Conservation (phyloP, 1,140 invertebrate species). For the Sweltsa coloradensis region DNA sequence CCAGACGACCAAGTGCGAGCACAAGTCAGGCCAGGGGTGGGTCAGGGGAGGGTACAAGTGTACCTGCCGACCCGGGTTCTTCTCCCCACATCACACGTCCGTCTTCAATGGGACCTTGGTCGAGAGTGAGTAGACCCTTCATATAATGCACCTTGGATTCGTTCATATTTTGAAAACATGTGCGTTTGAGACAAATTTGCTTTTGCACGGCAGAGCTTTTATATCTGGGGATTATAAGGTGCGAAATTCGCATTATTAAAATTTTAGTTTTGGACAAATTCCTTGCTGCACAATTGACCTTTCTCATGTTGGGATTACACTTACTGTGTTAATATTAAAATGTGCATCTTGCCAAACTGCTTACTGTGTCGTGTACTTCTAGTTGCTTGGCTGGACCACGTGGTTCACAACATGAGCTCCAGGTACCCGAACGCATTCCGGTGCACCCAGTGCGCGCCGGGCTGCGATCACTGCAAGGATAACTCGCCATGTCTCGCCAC, state of each 20-base stretch:
- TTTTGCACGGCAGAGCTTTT: no score
- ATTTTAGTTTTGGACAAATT: no score
- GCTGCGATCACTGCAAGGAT: conserved; percentile 61
- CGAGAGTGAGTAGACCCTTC: conserved; percentile 51
- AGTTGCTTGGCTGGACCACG: conserved; percentile 50
- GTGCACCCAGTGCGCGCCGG: conserved; percentile 60
- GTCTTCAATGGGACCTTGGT: conserved; percentile 70
- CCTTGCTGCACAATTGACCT: no score
- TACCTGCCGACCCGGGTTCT: conserved; percentile 59
- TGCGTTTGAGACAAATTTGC: no score
- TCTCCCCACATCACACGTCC: conserved; percentile 48
- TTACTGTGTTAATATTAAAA: no score
- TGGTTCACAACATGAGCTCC: conserved; percentile 38
- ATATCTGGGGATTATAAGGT: no score
- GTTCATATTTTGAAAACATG: no score
- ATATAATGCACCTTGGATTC: no score
- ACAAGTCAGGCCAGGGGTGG: conserved; percentile 46
- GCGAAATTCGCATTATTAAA: no score
- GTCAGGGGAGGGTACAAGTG: conserved; percentile 66
- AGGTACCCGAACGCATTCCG: conserved; percentile 51
- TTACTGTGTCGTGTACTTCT: conserved; percentile 23
- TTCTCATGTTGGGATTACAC: no score
- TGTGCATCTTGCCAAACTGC: no score
- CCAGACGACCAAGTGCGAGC: conserved; percentile 52
- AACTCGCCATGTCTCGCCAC: conserved; percentile 67